Evolutionary conservation across 2,797 vertebrate species (phyloP).

Genomic region (Natrix natrix): DNA sequence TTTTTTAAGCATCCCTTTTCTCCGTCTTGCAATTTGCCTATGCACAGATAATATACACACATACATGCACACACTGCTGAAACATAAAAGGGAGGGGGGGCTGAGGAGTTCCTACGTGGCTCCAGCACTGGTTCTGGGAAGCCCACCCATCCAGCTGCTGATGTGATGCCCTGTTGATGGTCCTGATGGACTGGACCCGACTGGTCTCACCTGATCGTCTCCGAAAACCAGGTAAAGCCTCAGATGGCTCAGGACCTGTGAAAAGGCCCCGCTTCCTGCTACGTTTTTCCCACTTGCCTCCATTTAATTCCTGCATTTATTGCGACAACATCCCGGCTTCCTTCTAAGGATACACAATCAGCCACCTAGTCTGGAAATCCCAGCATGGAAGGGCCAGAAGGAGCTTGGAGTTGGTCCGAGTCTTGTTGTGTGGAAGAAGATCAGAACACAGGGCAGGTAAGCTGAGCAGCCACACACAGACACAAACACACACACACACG

Average conservation of each 20-base stretch:
- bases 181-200: neutral
- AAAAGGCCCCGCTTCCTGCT: neutral
- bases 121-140: neutral
- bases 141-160: neutral
- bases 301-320: neutral
- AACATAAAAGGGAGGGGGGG: neutral
- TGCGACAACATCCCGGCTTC: neutral
- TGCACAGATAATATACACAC: neutral
- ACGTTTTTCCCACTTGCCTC: neutral
- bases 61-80: neutral
- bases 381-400: neutral
- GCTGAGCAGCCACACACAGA: neutral
- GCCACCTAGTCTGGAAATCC: neutral
- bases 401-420: accelerated
- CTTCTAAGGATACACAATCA: neutral
- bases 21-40: neutral
- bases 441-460: neutral
- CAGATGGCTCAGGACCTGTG: neutral
- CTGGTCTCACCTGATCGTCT: neutral
- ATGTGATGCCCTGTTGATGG: neutral
- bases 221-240: neutral
- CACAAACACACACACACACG: accelerated
- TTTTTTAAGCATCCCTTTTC: neutral
- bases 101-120: neutral
- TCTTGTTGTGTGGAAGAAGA: neutral